These are phyloP conservation scores for Branchellion lobata DNA, from an alignment of 2,888 invertebrate species.

Conservation along the genomic window DNA sequence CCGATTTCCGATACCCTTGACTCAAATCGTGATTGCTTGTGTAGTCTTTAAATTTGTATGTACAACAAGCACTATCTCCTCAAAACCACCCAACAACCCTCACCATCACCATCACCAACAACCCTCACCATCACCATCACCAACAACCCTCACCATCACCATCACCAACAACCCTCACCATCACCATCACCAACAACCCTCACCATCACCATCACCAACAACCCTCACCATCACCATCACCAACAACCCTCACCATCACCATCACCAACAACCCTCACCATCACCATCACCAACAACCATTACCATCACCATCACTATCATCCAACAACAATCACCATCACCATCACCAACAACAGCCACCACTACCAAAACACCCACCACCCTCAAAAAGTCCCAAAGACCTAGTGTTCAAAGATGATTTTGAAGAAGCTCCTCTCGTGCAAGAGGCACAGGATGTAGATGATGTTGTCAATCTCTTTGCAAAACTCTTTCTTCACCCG, in stretches of 20 bases:
- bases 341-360: slow-evolving; percentile 29
- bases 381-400: background rate
- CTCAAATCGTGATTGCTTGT: too few species aligned
- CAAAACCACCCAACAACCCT: background rate
- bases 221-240: slow-evolving; percentile 1
- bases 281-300: slow-evolving; percentile 16
- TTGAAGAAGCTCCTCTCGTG: slow-evolving; percentile 37
- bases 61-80: too few species aligned
- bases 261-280: slow-evolving; percentile 5
- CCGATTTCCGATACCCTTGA: too few species aligned
- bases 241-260: background rate
- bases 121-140: background rate
- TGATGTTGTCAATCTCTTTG: slow-evolving; percentile 39
- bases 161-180: slow-evolving; percentile 6
- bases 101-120: background rate
- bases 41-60: too few species aligned
- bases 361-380: background rate
- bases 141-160: slow-evolving; percentile 5
- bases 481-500: slow-evolving; percentile 38
- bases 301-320: slow-evolving; percentile 5
- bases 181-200: slow-evolving; percentile 1
- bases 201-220: slow-evolving; percentile 11
- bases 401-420: slow-evolving; percentile 20
- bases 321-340: slow-evolving; percentile 20
- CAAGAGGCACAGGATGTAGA: slow-evolving; percentile 31